Percentiles rank a stretch among this genome's conserved stretches.
Conservation (phyloP, 1,140 invertebrate species). For the Nebria ingens region DNA sequence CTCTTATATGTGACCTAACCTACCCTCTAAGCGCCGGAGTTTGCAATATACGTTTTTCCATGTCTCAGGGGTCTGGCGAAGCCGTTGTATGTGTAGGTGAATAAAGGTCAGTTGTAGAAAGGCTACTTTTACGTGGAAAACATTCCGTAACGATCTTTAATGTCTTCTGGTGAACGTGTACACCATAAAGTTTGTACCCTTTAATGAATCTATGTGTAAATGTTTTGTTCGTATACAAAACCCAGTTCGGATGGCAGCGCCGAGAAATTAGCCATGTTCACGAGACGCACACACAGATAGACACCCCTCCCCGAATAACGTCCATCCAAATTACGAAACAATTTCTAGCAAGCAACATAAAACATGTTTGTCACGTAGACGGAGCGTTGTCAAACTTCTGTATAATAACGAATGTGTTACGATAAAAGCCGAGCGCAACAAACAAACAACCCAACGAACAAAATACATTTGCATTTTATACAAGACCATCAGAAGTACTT, state of each 20-base stretch:
- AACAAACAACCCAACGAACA: too few species aligned
- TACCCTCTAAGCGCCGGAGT: background rate
- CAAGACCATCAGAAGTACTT: too few species aligned
- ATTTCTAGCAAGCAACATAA: background rate
- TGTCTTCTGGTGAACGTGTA: background rate
- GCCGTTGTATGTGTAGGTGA: too few species aligned
- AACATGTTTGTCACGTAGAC: slow-evolving; percentile 5
- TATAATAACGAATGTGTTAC: slow-evolving; percentile 4
- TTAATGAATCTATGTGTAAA: slow-evolving; percentile 7
- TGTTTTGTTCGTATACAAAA: background rate
- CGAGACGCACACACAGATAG: background rate
- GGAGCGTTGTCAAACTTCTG: background rate
- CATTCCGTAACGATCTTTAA: background rate
- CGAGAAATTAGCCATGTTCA: background rate
- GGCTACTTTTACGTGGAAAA: background rate
- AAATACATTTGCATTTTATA: slow-evolving; percentile 2
- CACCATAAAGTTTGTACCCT: background rate
- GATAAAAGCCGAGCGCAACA: background rate
- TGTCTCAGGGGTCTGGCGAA: too few species aligned
- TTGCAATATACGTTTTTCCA: background rate
- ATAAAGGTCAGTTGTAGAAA: background rate
- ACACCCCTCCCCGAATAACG: background rate
- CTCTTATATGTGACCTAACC: background rate
- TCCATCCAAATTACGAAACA: slow-evolving; percentile 1
- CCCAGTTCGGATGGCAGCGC: background rate